These are phyloP conservation scores for Drosophila elegans DNA, from an alignment of 1,140 invertebrate species.

Conservation along the genomic window DNA sequence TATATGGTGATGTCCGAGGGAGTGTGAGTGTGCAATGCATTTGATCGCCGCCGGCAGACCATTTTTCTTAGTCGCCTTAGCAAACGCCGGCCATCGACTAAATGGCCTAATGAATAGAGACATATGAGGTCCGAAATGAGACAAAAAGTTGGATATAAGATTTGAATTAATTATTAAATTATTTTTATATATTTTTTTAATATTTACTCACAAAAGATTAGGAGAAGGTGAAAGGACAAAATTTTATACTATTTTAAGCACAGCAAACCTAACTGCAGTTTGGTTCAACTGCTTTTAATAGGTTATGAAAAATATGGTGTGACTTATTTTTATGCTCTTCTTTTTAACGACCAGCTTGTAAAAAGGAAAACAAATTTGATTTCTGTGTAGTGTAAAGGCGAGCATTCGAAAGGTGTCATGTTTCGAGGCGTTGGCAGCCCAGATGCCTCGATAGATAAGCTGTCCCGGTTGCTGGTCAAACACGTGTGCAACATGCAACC, in stretches of 20 bases:
- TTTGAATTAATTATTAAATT: no score
- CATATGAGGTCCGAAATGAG: neutral
- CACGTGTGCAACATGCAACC: slow-evolving; percentile 49
- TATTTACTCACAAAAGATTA: no score
- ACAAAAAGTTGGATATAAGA: no score
- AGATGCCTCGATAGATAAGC: slow-evolving; percentile 81
- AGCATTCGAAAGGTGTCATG: slow-evolving; percentile 64
- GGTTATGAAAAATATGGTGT: neutral
- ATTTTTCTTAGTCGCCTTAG: slow-evolving; percentile 61
- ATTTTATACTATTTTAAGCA: no score
- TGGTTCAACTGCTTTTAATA: neutral
- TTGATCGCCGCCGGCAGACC: slow-evolving; percentile 33
- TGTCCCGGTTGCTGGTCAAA: slow-evolving; percentile 52
- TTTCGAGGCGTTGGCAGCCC: slow-evolving; percentile 64
- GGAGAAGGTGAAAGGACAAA: no score
- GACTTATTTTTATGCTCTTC: neutral
- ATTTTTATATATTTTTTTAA: no score
- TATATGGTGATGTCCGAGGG: slow-evolving; percentile 68
- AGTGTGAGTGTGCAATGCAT: slow-evolving; percentile 17
- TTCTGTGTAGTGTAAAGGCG: neutral
- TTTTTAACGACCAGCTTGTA: neutral
- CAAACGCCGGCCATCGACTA: slow-evolving; percentile 21
- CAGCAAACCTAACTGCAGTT: no score
- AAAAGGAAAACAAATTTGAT: neutral
- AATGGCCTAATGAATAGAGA: slow-evolving; percentile 53